Percentiles rank a stretch among this genome's conserved stretches.
Conservation (phyloP, 30 jellyfish, hydroid and myxozoan genomes). For the Hydractinia symbiolongicarpus region DNA sequence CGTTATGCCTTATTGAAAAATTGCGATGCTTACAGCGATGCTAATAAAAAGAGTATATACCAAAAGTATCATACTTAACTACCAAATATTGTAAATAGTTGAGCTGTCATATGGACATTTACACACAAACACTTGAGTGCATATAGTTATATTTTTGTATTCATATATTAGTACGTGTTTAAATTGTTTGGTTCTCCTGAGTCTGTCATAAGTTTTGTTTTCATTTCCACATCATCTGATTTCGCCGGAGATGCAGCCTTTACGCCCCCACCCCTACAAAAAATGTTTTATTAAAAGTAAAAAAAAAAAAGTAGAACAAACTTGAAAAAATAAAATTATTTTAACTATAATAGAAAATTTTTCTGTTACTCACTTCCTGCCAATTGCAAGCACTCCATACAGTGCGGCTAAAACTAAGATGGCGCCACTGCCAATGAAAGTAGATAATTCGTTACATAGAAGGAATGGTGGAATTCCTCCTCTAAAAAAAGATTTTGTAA, state of each 20-base stretch:
- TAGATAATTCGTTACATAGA: conserved; percentile 71
- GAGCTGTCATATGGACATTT: no score
- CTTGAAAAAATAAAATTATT: no score
- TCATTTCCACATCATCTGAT: conserved; percentile 3
- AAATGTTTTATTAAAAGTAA: not conserved
- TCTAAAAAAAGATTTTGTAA: conserved; percentile 21
- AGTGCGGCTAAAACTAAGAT: conserved; percentile 74
- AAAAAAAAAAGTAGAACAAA: no score
- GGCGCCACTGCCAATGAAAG: conserved; percentile 80
- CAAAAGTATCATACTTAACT: no score
- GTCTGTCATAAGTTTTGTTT: not conserved
- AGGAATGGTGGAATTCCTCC: conserved; percentile 77
- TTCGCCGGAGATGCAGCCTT: not conserved
- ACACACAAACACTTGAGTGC: no score
- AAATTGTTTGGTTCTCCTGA: conserved; percentile 7
- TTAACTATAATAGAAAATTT: no score
- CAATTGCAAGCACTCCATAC: conserved; percentile 88
- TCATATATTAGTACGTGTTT: not conserved
- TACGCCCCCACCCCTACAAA: not conserved
- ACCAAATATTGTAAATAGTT: no score
- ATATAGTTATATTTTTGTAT: no score
- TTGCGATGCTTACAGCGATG: no score
- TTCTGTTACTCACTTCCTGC: conserved; percentile 61
- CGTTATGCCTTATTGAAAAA: no score
- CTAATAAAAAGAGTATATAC: no score